Conservation (phyloP, 2,888 invertebrate species). For the Smittia sp. region DNA sequence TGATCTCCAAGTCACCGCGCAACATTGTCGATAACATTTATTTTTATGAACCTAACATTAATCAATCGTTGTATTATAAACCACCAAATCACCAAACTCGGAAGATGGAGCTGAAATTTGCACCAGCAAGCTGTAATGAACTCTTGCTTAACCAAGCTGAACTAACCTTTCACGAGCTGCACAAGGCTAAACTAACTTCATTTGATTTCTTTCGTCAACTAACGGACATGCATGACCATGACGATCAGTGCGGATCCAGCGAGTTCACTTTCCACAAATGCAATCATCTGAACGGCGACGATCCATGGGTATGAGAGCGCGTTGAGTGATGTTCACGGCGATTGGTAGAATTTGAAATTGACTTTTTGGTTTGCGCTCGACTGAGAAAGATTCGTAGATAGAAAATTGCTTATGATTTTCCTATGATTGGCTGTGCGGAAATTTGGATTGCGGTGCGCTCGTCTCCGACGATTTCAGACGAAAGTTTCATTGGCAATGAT, state of each 20-base stretch:
- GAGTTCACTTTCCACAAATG: background rate
- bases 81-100: too few species aligned
- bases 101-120: background rate
- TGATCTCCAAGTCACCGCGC: too few species aligned
- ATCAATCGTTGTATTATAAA: too few species aligned
- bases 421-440: background rate
- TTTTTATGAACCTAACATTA: too few species aligned
- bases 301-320: slow-evolving; percentile 4
- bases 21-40: too few species aligned
- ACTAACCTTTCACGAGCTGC: slow-evolving; percentile 1
- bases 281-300: background rate
- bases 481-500: background rate
- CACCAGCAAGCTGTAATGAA: background rate
- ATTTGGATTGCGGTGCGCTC: background rate
- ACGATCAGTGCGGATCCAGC: background rate
- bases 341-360: background rate
- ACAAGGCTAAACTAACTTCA: slow-evolving; percentile 5
- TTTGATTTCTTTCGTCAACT: background rate
- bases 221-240: background rate
- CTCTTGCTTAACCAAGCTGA: background rate
- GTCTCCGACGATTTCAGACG: background rate
- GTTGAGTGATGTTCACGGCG: background rate
- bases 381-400: too few species aligned
- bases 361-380: too few species aligned
- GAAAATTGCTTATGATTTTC: background rate